A percentile compares a stretch with the other conserved stretches of the same genome.
Evolutionary conservation across 2,797 vertebrate species (phyloP).

Genomic region (Lepilemur ruficaudatus): DNA sequence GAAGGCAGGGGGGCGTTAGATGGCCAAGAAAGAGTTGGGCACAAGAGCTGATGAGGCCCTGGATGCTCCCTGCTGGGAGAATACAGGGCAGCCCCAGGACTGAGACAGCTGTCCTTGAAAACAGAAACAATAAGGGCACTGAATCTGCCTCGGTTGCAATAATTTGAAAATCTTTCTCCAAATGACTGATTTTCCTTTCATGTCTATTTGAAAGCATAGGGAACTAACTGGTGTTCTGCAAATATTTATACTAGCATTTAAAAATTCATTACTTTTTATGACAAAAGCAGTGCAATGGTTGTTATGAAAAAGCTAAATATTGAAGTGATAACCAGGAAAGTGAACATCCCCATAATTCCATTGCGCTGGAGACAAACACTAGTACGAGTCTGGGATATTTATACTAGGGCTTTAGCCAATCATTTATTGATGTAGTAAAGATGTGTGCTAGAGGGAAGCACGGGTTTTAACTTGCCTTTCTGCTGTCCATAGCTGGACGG

Average conservation of each 20-base stretch:
- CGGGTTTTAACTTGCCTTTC: neutral
- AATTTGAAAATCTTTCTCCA: neutral
- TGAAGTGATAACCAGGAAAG: neutral
- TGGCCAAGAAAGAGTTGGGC: neutral
- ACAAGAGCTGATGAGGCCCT: neutral
- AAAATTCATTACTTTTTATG: constrained; percentile 6
- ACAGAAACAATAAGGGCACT: neutral
- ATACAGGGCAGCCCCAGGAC: neutral
- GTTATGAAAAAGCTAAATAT: constrained; percentile 28
- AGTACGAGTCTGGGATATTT: neutral
- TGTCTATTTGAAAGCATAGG: neutral
- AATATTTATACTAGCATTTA: constrained; percentile 35
- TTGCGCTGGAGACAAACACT: neutral
- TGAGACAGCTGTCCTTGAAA: neutral
- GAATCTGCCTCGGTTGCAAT: neutral
- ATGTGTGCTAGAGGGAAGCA: neutral
- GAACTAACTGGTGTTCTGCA: neutral
- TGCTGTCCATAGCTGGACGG: neutral
- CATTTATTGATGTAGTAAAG: neutral
- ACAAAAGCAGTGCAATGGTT: neutral
- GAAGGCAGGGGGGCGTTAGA: neutral
- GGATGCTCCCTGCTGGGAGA: neutral
- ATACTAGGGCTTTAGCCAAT: neutral
- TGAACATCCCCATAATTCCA: neutral
- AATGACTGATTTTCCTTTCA: neutral